Evolutionary conservation across 2,797 vertebrate species (phyloP), one percentile per base, ranked within the genome.

Genomic region (Coregonus ussuriensis): DNA sequence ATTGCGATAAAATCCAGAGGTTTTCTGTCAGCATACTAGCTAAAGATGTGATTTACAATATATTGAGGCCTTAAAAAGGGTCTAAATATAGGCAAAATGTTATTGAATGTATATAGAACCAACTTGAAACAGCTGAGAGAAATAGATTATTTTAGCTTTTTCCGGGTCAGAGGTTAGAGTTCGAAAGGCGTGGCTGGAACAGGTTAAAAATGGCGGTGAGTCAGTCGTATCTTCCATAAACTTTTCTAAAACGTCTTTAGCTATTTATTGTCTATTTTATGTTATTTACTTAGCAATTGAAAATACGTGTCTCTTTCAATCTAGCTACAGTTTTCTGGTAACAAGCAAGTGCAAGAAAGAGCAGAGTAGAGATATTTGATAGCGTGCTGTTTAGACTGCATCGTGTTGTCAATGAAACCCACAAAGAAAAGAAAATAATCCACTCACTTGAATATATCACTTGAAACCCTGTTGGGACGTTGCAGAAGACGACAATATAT

Each of bases 131-230:
- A n/a, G 7, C 2, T 9, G 25, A 63, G 52, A n/a, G 16, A 65
- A 54, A 35, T 31, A 29, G 1, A 71, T 62, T 67, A 7, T 15
- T 67, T 67, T 67, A 25, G 66, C 29, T 15, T 37, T 47, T 25
- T 69, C 69, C 35, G 71, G 81, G 75, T 79, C 52, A 79, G 77
- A 79, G 77, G 72, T 74, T 21, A 14, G 31, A 74, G 52, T 78
- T 79, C 41, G 59, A 69, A 65, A 74, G 72, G 72, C 66, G 68
- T 72, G 66, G 68, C 72, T 71, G 41, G 59, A 80, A 77, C 66
- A 37, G 6, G 35, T 67, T 67, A 67, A 67, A 79, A 53, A 83
- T 83, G 81, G 81, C 81, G 78, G 81, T 83, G 72, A 80, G 81
- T 83, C 25, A 16, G 18, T 7, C 4, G 18, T 62, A 11, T 72